A percentile compares a stretch with the other conserved stretches of the same genome.
phyloP scores from a whole-genome alignment of 1,140 invertebrate species.

The Zaprionus ghesquierei region DNA sequence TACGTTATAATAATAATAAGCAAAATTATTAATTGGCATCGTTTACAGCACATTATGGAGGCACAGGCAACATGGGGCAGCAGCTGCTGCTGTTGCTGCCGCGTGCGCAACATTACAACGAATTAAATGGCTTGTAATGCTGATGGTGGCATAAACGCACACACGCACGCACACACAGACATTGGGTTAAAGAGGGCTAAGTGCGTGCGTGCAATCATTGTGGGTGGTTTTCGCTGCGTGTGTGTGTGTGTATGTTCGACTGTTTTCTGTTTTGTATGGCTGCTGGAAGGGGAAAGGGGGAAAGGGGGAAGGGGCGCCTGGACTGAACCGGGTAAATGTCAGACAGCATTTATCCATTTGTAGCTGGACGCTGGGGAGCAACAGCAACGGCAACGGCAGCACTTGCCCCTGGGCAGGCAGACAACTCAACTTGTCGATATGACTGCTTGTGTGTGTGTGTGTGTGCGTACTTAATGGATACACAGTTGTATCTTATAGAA shows the following conservation, averaged over 20 bases:
- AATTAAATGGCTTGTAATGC: slow-evolving; percentile 79
- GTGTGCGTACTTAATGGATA: slow-evolving; percentile 61
- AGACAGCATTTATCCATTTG: slow-evolving; percentile 79
- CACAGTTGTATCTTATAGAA: slow-evolving; percentile 56
- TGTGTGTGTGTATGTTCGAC: slow-evolving; percentile 9
- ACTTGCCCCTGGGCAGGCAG: slow-evolving; percentile 30
- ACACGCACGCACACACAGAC: slow-evolving; percentile 14
- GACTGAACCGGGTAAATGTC: slow-evolving; percentile 61
- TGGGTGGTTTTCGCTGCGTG: slow-evolving; percentile 31
- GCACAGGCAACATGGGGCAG: slow-evolving; percentile 16
- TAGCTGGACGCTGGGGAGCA: slow-evolving; percentile 57
- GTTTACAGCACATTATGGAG: slow-evolving; percentile 67
- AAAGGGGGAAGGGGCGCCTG: neutral
- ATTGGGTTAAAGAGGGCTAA: slow-evolving; percentile 69
- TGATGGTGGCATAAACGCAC: slow-evolving; percentile 40
- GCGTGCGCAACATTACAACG: slow-evolving; percentile 71
- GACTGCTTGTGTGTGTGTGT: slow-evolving; percentile 19
- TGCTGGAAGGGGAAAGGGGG: neutral
- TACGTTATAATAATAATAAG: slow-evolving; percentile 21
- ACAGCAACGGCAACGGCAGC: slow-evolving; percentile 11
- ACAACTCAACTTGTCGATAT: slow-evolving; percentile 52
- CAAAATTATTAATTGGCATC: slow-evolving; percentile 69
- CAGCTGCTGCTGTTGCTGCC: slow-evolving; percentile 48
- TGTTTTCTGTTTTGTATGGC: neutral
- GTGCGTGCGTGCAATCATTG: slow-evolving; percentile 72